Evolutionary conservation across 2,888 invertebrate genomes (phyloP).

Genomic region (Cephus nigrinus): DNA sequence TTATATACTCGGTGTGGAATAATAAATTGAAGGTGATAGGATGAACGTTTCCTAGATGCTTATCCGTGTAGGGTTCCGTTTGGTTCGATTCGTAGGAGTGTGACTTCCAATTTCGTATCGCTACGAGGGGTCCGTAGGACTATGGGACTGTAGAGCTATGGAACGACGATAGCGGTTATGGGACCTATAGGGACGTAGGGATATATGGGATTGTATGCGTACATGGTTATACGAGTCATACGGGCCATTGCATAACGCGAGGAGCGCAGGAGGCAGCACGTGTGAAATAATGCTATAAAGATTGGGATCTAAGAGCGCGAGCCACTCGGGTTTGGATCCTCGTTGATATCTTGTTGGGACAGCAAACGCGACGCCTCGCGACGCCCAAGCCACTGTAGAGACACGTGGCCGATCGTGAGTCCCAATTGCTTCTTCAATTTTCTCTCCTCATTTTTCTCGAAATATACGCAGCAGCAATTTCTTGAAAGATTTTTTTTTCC

Average conservation of each 20-base stretch:
- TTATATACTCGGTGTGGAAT: background rate
- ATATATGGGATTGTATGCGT: background rate
- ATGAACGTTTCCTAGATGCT: constrained; percentile 27
- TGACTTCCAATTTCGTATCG: constrained; percentile 19
- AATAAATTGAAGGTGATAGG: background rate
- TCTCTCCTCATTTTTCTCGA: background rate
- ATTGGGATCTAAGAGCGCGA: constrained; percentile 17
- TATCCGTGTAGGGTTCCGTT: constrained; percentile 21
- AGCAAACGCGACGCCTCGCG: background rate
- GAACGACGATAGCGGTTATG: constrained; percentile 8
- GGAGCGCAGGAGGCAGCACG: constrained; percentile 14
- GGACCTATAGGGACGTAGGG: background rate
- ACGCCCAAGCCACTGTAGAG: background rate
- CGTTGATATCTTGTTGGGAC: constrained; percentile 1
- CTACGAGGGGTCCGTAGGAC: constrained; percentile 20
- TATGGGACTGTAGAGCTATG: constrained; percentile 15
- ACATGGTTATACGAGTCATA: background rate
- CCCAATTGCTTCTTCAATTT: background rate
- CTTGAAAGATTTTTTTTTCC: background rate
- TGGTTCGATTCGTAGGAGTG: background rate
- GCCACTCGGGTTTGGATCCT: background rate
- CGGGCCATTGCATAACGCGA: constrained; percentile 18
- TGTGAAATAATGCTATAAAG: constrained; percentile 25
- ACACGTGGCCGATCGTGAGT: background rate
- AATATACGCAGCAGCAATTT: background rate